Evolutionary conservation across 37 sponge, comb jelly and placozoan species (phyloP).

Genomic region (Axinella damicornis): DNA sequence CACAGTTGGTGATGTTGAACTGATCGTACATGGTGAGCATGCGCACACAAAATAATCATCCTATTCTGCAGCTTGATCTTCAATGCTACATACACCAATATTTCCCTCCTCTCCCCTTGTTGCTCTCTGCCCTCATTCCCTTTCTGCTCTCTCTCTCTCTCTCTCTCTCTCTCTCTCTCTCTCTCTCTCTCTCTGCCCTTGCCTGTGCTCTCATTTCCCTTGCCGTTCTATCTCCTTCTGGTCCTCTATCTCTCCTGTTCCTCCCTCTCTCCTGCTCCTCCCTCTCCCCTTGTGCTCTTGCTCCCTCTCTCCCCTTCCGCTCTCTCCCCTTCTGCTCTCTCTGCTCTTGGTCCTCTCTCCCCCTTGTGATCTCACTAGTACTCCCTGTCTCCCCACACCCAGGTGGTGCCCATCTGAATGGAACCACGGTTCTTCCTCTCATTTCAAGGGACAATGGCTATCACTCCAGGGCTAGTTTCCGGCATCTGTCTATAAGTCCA

Average conservation of each 20-base stretch:
- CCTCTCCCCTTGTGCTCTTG: too few relatives aligned
- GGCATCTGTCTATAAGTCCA: conserved; percentile 57
- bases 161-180: too few relatives aligned
- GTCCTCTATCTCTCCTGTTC: too few relatives aligned
- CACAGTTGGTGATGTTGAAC: conserved; percentile 53
- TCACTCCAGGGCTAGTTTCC: conserved; percentile 72
- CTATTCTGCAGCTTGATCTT: too few relatives aligned
- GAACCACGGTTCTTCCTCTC: conserved; percentile 31
- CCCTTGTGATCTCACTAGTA: background rate
- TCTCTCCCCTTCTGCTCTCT: background rate
- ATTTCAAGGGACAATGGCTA: conserved; percentile 55
- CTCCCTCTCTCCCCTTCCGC: too few relatives aligned
- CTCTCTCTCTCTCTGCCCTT: too few relatives aligned
- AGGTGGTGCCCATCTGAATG: conserved; percentile 61
- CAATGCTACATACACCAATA: too few relatives aligned
- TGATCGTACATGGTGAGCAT: conserved; percentile 58
- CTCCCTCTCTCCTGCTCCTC: background rate
- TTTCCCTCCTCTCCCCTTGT: too few relatives aligned
- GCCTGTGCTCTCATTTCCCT: too few relatives aligned
- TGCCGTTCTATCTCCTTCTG: too few relatives aligned
- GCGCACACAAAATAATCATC: too few relatives aligned
- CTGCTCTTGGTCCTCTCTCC: too few relatives aligned
- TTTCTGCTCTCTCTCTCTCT: background rate
- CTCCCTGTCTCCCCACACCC: background rate
- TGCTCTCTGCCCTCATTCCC: background rate